Evolutionary conservation across 2,113 vertebrate genomes (phyloP), one percentile per base, ranked within the genome.

Genomic region (Argyrosomus japonicus): DNA sequence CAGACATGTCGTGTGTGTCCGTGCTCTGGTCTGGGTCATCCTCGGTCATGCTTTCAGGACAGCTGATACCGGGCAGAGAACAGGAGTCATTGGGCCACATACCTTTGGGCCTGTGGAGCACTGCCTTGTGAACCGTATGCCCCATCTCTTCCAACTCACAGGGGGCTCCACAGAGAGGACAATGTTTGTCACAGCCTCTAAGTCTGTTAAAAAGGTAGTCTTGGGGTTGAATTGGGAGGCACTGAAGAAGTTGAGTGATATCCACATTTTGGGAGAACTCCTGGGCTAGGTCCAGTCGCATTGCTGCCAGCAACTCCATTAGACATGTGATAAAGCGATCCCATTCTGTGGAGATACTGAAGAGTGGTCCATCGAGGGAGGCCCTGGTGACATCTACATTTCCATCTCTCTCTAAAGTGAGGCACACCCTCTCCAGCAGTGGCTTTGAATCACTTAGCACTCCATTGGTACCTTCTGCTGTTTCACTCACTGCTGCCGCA

Each of bases 151-250:
- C 87, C 6, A 87, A 54, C 13, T 94, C 93, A 84, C 95, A 96
- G 0, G 94, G 94, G 43, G 92, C 89, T 74, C 80, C 86, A 57
- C 95, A 96, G 77, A 94, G 84, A 40, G 94, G 95, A 78, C 95
- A 96, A 9, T 67, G 78, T 63, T 94, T 84, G 15, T 88, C 89
- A 71, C 96, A 96, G 32, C 95, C 94, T 77, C 88, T 91, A 7
- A 96, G 90, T 75, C 7, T 84, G 23, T 89, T 75, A 14, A 89
- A 90, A 17, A 95, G 87, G 45, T 18, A 72, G 0, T 89, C 67
- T n/a, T 90, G 86, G 3, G 94, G 92, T 62, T 88, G 82, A 75
- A 77, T 5, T 9, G 90, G 77, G 32, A 93, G 93, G 77, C 68
- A 79, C 11, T 85, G 29, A 58, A 93, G 86, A 56, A 91, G 54